Evolutionary conservation across 2,113 vertebrate species (phyloP), one percentile per base, ranked within the genome.

Genomic region (Nycticryphes semicollaris): DNA sequence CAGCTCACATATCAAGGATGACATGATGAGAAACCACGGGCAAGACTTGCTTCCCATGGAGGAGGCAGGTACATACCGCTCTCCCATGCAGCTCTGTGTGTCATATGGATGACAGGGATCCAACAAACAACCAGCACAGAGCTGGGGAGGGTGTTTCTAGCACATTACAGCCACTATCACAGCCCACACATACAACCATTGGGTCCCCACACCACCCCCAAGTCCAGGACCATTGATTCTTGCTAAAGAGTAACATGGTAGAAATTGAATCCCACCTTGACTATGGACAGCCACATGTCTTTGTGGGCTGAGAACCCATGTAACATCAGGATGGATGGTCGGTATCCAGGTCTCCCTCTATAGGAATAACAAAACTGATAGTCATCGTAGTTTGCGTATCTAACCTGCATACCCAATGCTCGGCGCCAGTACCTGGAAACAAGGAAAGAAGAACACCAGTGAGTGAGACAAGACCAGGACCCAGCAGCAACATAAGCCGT

Each of bases 301-400:
- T 99, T 99, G 95, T 98, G 98, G 31, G 98, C 98, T 5, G 99
- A 99, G 97, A 99, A 99, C 9, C 99, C 99, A 2, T 99, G 99
- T 37, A 99, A 97, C 98, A 99, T 98, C 73, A 99, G 98, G 69
- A 99, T 84, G 15, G 99, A 98, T 0, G 99, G 99, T 6, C 92
- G 97, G 77, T 94, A 97, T 7, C 98, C 98, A 13, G 99, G 98
- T 28, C 98, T 98, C 63, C 99, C 99, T 14, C 99, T 98, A 93
- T 96, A 98, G 81, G 97, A 98, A 69, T 99, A 99, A 87, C 99
- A 99, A 96, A 99, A 99, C 95, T 98, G 98, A 78, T 99, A 99
- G 77, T 98, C 98, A 23, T 98, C 98, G 6, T 98, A 97, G 89
- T 89, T 84, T 0, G 93, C 97, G 1, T 98, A 98, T 68, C 94